Percentiles rank a stretch among this genome's conserved stretches.
Evolutionary conservation across 2,888 invertebrate species (phyloP).

Genomic region (Steinernema hermaphroditum): DNA sequence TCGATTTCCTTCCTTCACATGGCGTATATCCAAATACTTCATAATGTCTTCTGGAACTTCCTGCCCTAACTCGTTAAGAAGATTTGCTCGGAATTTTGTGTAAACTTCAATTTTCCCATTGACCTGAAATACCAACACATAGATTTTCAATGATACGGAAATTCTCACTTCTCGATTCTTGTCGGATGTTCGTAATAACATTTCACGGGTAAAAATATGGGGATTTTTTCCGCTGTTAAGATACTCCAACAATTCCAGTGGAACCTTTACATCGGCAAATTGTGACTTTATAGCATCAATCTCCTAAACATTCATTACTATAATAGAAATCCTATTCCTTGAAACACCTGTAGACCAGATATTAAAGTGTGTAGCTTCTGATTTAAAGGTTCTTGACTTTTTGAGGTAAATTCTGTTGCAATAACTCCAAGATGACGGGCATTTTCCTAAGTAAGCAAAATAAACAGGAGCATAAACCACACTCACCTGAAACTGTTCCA

Average conservation of each 20-base stretch:
- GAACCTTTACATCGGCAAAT: conserved; percentile 73
- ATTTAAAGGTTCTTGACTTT: conserved; percentile 93
- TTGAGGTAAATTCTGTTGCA: conserved; percentile 95
- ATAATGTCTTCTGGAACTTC: conserved; percentile 93
- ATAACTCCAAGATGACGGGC: conserved; percentile 97
- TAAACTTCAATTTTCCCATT: conserved; percentile 98
- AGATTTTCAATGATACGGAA: neutral
- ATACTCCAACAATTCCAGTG: conserved; percentile 91
- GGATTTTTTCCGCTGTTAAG: conserved; percentile 98
- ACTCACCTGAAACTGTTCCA: conserved; percentile 61
- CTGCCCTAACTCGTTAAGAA: conserved; percentile 85
- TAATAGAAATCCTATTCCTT: neutral
- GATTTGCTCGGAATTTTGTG: conserved; percentile 87
- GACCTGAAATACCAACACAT: too few species aligned
- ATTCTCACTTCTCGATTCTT: conserved; percentile 78
- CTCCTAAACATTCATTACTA: conserved; percentile 46
- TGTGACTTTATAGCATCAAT: conserved; percentile 51
- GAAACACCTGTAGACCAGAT: conserved; percentile 55
- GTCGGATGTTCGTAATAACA: conserved; percentile 92
- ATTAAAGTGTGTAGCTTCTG: conserved; percentile 63
- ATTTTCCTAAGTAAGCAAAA: conserved; percentile 81
- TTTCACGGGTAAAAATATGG: conserved; percentile 95
- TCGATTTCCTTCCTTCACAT: conserved; percentile 23
- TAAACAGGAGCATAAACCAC: neutral
- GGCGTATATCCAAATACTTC: conserved; percentile 76